phyloP scores from a whole-genome alignment of 1,140 invertebrate species.

The Mya arenaria region DNA sequence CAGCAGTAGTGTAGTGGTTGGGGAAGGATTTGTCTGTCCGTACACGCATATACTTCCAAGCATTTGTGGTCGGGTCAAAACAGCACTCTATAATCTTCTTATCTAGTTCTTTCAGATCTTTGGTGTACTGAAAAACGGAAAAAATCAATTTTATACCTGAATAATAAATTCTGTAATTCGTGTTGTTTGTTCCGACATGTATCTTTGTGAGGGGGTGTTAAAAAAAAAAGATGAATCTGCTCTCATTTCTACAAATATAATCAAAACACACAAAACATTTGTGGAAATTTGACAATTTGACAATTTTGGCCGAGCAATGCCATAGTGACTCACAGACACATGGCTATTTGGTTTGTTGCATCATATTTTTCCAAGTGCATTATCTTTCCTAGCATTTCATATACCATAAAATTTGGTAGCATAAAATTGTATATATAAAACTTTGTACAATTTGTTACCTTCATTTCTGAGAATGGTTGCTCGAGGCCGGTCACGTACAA shows the following conservation, averaged over 20 bases:
- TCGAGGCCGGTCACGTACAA: constrained; percentile 90
- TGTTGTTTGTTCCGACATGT: too few relatives aligned
- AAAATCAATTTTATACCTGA: too few relatives aligned
- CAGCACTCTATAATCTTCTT: constrained; percentile 99
- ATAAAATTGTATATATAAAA: too few relatives aligned
- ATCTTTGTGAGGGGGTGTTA: too few relatives aligned
- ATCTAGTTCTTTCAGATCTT: constrained; percentile 89
- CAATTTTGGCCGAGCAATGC: too few relatives aligned
- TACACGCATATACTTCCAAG: constrained; percentile 98
- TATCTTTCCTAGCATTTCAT: too few relatives aligned
- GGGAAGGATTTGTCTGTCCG: constrained; percentile 98
- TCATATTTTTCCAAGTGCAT: too few relatives aligned
- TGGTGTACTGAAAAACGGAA: constrained; percentile 81
- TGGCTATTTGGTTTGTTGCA: too few relatives aligned
- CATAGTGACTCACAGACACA: too few relatives aligned
- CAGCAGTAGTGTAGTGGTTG: constrained; percentile 92
- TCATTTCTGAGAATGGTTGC: constrained; percentile 88
- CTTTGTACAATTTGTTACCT: constrained; percentile 85
- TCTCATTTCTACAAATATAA: neutral
- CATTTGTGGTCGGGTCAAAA: constrained; percentile 81
- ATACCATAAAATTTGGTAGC: too few relatives aligned
- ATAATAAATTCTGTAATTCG: too few relatives aligned
- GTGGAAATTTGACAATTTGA: neutral
- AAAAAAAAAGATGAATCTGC: too few relatives aligned
- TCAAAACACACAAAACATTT: neutral